Base-by-base conservation (phyloP, 2,797 vertebrate genomes). In the Gobionotothen gibberifrons region DNA sequence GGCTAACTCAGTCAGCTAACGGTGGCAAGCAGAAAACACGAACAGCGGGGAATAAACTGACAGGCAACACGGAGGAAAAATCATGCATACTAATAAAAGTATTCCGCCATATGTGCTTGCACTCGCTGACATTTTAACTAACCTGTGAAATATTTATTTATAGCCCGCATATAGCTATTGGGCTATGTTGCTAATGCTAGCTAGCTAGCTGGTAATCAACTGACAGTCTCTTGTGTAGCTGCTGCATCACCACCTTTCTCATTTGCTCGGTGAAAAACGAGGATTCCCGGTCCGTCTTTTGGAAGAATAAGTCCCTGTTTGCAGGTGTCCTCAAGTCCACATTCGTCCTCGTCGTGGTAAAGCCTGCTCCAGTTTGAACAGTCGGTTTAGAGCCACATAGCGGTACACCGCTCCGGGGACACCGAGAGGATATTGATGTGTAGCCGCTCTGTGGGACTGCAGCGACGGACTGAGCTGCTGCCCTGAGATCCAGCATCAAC, bases 171-270 rank as follows among this genome's bases (percentile, higher is more conserved):
- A 26, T 8, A 86, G 87, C 89, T 83, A 58, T n/a, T 54, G 43
- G 72, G 69, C 78, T 69, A 46, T 29, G 22, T 1, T 39, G 88
- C 85, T 89, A 88, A 72, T 15, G 62, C 68, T 81, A 89, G 85
- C 76, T 81, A 89, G 85, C 76, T 79, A 73, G 74, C 74, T 75
- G 79, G 40, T 62, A 42, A 39, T 46, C 52, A 48, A 70, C 62
- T 59, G 83, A 84, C 82, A 46, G 74, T 78, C 80, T 76, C 67
- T 51, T 44, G 52, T 69, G 58, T 29, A 17, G 32, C 47, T 72
- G 88, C 90, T 78, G 92, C 90, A 92, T 93, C 93, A 87, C 88
- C 89, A 70, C 91, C 87, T 87, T 86, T 86, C 80, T 89, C 81
- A 72, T 72, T 76, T 61, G 79, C 82, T 83, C 77, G 79, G 77